A percentile compares a stretch with the other conserved stretches of the same genome.
Conservation (phyloP, 35 echinoderm and acorn worm species). For the Eucidaris tribuloides region DNA sequence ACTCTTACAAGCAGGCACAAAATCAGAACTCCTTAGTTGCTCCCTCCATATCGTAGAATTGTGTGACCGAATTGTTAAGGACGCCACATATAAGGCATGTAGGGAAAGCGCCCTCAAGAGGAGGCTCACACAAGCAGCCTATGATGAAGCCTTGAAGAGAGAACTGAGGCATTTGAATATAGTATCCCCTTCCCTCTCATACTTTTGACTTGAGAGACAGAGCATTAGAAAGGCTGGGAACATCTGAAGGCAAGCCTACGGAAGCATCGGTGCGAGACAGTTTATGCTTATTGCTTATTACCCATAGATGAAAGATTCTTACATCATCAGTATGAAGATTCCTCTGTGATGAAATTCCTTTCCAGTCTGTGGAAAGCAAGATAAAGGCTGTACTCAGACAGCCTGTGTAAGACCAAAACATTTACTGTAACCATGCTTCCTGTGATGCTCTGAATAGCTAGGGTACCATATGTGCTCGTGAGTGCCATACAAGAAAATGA, state of each 20-base stretch:
- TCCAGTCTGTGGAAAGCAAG: too few species aligned
- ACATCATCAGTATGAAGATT: too few species aligned
- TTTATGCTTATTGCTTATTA: too few species aligned
- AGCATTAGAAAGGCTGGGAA: conserved; percentile 53
- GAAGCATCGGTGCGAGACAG: background rate
- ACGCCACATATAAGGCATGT: background rate
- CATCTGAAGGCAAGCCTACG: background rate
- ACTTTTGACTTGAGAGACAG: conserved; percentile 61
- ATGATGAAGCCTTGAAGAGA: conserved; percentile 44
- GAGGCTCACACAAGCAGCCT: conserved; percentile 42
- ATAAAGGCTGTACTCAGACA: too few species aligned
- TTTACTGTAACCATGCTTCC: too few species aligned
- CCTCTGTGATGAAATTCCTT: too few species aligned
- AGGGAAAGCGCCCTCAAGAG: conserved; percentile 46
- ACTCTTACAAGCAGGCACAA: conserved; percentile 20
- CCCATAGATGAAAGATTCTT: too few species aligned
- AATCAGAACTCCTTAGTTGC: conserved; percentile 34
- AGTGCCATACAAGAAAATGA: too few species aligned
- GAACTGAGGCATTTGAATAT: conserved; percentile 32
- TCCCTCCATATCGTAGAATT: conserved; percentile 51
- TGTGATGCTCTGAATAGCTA: too few species aligned
- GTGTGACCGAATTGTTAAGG: conserved; percentile 42
- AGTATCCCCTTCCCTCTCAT: background rate
- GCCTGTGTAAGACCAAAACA: too few species aligned
- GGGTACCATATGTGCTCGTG: too few species aligned